Evolutionary conservation across 2,113 vertebrate genomes (phyloP).

Genomic region (Tetrao urogallus): DNA sequence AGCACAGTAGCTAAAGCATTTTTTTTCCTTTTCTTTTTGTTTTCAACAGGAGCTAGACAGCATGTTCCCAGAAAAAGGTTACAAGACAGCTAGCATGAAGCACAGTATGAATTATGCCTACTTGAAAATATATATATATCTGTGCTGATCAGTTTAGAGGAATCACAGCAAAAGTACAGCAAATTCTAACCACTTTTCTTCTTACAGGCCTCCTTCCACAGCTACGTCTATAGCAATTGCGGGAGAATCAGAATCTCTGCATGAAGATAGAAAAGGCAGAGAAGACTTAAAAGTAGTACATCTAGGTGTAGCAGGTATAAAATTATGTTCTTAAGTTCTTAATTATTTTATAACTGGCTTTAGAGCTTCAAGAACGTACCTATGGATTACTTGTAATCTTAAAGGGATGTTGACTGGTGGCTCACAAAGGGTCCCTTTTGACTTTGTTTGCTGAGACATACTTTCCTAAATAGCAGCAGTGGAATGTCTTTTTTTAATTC

Average conservation of each 20-base stretch:
- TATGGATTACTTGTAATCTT: neutral
- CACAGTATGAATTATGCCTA: neutral
- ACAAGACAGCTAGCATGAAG: neutral
- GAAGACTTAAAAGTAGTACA: conserved; percentile 80
- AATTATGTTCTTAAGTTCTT: neutral
- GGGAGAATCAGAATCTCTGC: conserved; percentile 84
- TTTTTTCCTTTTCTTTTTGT: neutral
- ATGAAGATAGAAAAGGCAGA: conserved; percentile 89
- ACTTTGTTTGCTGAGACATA: neutral
- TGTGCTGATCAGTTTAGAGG: neutral
- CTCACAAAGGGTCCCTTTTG: neutral
- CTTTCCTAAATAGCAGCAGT: neutral
- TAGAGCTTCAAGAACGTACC: neutral
- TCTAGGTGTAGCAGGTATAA: conserved; percentile 78
- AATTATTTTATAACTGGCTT: neutral
- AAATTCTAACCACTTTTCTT: neutral
- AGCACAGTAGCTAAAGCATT: neutral
- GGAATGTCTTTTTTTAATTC: neutral
- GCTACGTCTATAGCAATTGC: conserved; percentile 87
- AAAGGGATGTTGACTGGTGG: neutral
- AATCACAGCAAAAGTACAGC: neutral
- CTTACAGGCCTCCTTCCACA: conserved; percentile 89
- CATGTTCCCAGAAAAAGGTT: neutral
- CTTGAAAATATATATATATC: neutral
- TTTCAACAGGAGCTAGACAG: neutral